Conservation (phyloP, 2,888 invertebrate species). For the Himalopsyche tibetana region DNA sequence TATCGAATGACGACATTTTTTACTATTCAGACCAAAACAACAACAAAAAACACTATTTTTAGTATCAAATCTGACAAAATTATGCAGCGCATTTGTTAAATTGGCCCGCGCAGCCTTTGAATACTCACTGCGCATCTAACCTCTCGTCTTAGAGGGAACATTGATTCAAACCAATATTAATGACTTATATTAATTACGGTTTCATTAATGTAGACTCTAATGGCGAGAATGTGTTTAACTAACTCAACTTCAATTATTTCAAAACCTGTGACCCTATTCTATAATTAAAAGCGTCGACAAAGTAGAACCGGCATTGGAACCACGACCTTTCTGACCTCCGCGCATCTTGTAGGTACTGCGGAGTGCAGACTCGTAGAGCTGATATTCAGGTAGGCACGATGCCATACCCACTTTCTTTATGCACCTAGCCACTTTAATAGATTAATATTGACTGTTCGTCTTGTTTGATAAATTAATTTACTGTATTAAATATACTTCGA, state of each 20-base stretch:
- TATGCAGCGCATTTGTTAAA: no score
- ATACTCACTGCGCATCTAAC: no score
- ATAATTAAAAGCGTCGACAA: slow-evolving; percentile 10
- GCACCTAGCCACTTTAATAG: neutral
- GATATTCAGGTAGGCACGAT: neutral
- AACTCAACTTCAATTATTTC: neutral
- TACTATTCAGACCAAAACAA: no score
- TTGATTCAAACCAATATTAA: neutral
- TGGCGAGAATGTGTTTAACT: slow-evolving; percentile 13
- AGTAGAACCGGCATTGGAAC: slow-evolving; percentile 21
- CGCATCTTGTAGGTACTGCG: neutral
- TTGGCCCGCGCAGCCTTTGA: no score
- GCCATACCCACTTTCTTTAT: slow-evolving; percentile 10
- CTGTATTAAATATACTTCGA: neutral
- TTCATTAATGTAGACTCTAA: neutral
- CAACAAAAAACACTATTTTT: no score
- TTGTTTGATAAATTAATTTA: slow-evolving; percentile 1
- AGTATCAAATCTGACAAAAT: no score
- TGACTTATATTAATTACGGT: neutral
- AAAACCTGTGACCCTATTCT: slow-evolving; percentile 21
- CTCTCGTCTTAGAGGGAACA: no score
- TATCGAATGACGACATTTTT: no score
- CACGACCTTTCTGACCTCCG: neutral
- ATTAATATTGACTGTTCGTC: neutral
- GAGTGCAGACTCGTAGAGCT: neutral